Base-by-base conservation (phyloP, 2,888 invertebrate species). In the Slavum lentiscoides region DNA sequence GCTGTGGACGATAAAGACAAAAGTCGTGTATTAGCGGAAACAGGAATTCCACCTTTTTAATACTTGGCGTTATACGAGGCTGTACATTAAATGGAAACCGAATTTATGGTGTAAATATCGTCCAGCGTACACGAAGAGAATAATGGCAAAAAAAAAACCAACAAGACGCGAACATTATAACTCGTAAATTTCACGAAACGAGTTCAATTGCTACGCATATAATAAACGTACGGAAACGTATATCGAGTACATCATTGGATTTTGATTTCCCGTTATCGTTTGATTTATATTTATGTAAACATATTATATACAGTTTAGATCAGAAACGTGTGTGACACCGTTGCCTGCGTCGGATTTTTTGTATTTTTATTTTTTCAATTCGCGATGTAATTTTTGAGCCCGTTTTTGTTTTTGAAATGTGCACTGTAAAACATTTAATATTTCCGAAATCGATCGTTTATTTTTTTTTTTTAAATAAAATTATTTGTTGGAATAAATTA, bases 21-120 rank as follows among this genome's bases (percentile, higher is more conserved):
- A 19, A 58, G 55, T 66, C 15, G 21, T 74, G 21, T 66, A 58
- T 39, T 58, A 39, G 11, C 58, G 66, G 39, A 74, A 74, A 74
- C 66, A 74, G 74, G 74, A 74, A 74, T 74, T 74, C 74, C 66
- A 64, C 66, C 74, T 66, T 66, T 74, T 66, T 58, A 74, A 74
- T 74, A 66, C 74, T 74, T 74, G 74, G 74, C 74, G 74, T 8
- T 37, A 17, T 37, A 37, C 58, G 66, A 53, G 74, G 39, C 66
- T 23, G 19, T 53, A 21, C 74, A 15, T 30, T 30, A n/a, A 55
- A 66, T 13, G 39, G 37, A 39, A 74, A 66, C 74, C 55, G 55
- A 39, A 74, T 66, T 74, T 74, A 74, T 66, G 55, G 64, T 64
- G 55, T 55, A 66, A 55, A 74, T 74, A 62, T 62, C 49, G 19